Evolutionary conservation across 1,140 invertebrate genomes (phyloP).

Genomic region (Pseudachorutes palmiensis): DNA sequence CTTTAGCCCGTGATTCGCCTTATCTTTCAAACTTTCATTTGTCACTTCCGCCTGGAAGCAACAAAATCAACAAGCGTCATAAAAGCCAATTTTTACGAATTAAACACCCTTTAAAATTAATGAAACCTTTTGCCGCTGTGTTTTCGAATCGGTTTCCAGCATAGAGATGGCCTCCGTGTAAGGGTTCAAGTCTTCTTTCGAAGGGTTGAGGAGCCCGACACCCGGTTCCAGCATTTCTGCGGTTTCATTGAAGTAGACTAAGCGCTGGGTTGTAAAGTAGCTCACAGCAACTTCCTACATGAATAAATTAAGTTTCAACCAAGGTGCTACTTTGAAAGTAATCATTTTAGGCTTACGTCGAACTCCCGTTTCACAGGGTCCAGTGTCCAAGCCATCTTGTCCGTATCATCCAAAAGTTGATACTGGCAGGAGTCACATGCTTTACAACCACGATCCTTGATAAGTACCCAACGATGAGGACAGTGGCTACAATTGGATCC

Average conservation of each 20-base stretch:
- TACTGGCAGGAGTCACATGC: constrained; percentile 84
- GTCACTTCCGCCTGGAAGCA: constrained; percentile 40
- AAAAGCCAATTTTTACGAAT: no score
- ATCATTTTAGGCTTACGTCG: constrained; percentile 45
- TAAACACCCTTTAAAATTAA: not conserved
- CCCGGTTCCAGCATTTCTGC: constrained; percentile 54
- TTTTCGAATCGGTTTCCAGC: constrained; percentile 51
- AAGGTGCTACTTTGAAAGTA: not conserved
- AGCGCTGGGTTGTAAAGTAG: constrained; percentile 65
- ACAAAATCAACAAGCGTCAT: not conserved
- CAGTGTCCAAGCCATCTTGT: constrained; percentile 58
- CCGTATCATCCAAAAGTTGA: constrained; percentile 74
- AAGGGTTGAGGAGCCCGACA: constrained; percentile 57
- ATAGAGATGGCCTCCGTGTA: constrained; percentile 50
- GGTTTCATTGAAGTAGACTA: constrained; percentile 64
- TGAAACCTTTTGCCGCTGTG: constrained; percentile 46
- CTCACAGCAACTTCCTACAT: constrained; percentile 58
- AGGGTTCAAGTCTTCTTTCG: constrained; percentile 54
- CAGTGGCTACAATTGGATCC: constrained; percentile 93
- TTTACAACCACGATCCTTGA: constrained; percentile 60
- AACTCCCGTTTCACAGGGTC: constrained; percentile 61
- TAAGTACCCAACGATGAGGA: constrained; percentile 70
- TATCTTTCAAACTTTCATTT: constrained; percentile 39
- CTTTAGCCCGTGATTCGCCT: constrained; percentile 36
- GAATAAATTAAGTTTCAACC: constrained; percentile 6